Conservation (phyloP, 2,888 invertebrate genomes). For the Harpalus rubripes region DNA sequence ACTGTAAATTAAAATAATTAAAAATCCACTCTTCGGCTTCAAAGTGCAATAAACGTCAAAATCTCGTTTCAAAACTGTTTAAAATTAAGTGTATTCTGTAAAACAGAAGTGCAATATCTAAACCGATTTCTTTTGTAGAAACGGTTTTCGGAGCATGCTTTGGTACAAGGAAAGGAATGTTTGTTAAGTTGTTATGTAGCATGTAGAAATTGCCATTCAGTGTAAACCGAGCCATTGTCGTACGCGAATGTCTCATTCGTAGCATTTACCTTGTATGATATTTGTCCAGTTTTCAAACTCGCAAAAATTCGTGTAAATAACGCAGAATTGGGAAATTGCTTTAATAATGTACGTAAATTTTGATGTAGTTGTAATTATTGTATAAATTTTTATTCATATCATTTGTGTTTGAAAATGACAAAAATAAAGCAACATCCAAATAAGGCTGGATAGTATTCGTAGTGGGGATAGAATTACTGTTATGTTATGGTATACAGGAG, state of each 20-base stretch:
- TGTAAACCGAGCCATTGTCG: slow-evolving; percentile 60
- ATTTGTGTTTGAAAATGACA: slow-evolving; percentile 58
- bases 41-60: slow-evolving; percentile 60
- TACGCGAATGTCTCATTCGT: slow-evolving; percentile 1
- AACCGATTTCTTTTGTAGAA: slow-evolving; percentile 44
- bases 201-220: slow-evolving; percentile 25
- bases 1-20: background rate
- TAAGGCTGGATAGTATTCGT: slow-evolving; percentile 62
- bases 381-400: slow-evolving; percentile 65
- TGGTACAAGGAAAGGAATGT: slow-evolving; percentile 72
- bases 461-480: slow-evolving; percentile 33
- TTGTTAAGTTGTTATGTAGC: slow-evolving; percentile 71
- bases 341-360: slow-evolving; percentile 55
- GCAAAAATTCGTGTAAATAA: slow-evolving; percentile 58
- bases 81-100: slow-evolving; percentile 59
- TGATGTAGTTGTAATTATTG: slow-evolving; percentile 66
- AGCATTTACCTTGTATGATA: slow-evolving; percentile 63
- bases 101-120: slow-evolving; percentile 70
- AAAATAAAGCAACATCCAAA: slow-evolving; percentile 56
- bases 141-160: slow-evolving; percentile 73
- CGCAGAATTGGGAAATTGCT: slow-evolving; percentile 58
- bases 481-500: background rate
- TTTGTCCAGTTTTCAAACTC: slow-evolving; percentile 63
- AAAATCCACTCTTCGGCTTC: background rate
- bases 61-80: slow-evolving; percentile 32